A percentile compares a stretch with the other conserved stretches of the same genome.
These are phyloP conservation scores for Phylloscopus whistleri DNA, from an alignment of 2,113 vertebrate genomes.

Conservation along the genomic window DNA sequence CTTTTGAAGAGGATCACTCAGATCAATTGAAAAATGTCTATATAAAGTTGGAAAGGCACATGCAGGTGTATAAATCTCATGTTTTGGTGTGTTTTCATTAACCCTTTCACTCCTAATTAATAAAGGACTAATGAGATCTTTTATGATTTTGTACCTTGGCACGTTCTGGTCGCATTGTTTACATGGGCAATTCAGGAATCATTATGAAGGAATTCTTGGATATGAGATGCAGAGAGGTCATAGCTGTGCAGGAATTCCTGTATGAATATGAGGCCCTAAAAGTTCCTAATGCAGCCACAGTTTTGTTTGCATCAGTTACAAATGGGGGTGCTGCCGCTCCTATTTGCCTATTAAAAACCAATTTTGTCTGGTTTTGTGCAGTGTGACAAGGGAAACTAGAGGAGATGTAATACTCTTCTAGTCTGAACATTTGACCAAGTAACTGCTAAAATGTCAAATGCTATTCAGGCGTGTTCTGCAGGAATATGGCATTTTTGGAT, in stretches of 20 bases:
- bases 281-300: not conserved
- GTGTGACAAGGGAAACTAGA: not conserved
- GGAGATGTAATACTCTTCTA: not conserved
- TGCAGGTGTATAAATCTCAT: not conserved
- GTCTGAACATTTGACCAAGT: not conserved
- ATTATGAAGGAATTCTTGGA: not conserved
- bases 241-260: too few relatives aligned
- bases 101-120: not conserved
- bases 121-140: not conserved
- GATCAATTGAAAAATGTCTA: not conserved
- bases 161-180: not conserved
- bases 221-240: not conserved
- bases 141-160: not conserved
- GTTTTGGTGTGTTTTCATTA: not conserved
- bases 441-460: not conserved
- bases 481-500: not conserved
- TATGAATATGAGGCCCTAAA: fast-evolving
- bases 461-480: not conserved
- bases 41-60: not conserved
- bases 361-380: not conserved
- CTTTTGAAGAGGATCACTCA: not conserved
- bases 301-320: not conserved
- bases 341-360: not conserved
- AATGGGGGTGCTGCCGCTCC: not conserved
- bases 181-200: fast-evolving